These are phyloP conservation scores for Rhimphoctona megacephalus DNA, from an alignment of 2,888 invertebrate species.

Conservation along the genomic window DNA sequence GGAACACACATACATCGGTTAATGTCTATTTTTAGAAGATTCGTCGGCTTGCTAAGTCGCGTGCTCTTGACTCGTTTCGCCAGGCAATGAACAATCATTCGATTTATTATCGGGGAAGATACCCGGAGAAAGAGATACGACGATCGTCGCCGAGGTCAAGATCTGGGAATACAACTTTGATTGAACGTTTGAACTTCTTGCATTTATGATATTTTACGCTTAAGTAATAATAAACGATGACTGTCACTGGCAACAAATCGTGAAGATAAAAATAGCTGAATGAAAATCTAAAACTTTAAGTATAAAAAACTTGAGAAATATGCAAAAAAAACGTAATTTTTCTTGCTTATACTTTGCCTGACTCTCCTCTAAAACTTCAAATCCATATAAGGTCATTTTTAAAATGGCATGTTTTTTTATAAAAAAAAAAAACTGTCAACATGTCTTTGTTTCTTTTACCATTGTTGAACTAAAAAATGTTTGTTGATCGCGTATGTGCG, in stretches of 20 bases:
- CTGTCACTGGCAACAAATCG: background rate
- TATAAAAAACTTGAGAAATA: background rate
- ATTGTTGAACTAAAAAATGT: background rate
- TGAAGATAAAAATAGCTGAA: background rate
- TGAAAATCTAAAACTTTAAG: too few species aligned
- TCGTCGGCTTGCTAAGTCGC: slow-evolving; percentile 31
- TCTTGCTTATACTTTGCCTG: background rate
- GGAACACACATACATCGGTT: slow-evolving; percentile 34
- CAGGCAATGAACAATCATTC: slow-evolving; percentile 54
- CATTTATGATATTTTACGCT: slow-evolving; percentile 11
- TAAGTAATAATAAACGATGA: background rate
- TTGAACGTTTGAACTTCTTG: slow-evolving; percentile 38
- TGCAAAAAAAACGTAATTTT: background rate
- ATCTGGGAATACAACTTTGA: slow-evolving; percentile 44
- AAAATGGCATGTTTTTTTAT: background rate
- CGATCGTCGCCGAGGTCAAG: slow-evolving; percentile 44
- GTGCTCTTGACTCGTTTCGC: slow-evolving; percentile 48
- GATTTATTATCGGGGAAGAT: slow-evolving; percentile 53
- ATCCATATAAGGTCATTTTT: too few species aligned
- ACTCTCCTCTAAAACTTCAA: too few species aligned
- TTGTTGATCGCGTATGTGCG: slow-evolving; percentile 21
- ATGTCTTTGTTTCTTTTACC: background rate
- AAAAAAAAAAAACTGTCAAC: too few species aligned
- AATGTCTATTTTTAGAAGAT: slow-evolving; percentile 56
- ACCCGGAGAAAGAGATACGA: background rate